phyloP scores from a whole-genome alignment of 2,113 vertebrate species.

The Gorsachius goisagi region DNA sequence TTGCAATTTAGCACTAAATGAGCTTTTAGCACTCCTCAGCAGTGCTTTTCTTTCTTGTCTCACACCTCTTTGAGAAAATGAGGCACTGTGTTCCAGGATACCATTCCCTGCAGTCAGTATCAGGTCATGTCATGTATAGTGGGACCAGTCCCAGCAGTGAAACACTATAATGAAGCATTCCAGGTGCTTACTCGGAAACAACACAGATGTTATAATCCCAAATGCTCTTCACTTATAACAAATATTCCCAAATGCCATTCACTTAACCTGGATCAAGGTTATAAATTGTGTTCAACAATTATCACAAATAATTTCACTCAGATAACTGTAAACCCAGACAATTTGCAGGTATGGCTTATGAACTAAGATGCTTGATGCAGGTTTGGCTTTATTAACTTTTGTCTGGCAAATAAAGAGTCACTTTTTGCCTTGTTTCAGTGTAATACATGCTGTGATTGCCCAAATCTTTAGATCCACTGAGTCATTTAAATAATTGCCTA shows the following conservation, averaged over 20 bases:
- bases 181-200: background rate
- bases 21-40: background rate
- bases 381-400: background rate
- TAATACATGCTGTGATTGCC: background rate
- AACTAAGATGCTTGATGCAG: background rate
- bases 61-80: background rate
- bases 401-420: background rate
- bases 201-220: background rate
- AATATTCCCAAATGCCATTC: background rate
- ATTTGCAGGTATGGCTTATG: background rate
- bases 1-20: background rate
- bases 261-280: background rate
- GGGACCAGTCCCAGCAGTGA: background rate
- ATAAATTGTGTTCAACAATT: background rate
- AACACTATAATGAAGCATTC: background rate
- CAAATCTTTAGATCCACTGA: background rate
- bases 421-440: background rate
- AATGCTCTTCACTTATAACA: background rate
- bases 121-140: background rate
- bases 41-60: background rate
- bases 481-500: slow-evolving; percentile 42
- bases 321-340: background rate
- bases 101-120: background rate
- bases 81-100: background rate
- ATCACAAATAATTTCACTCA: background rate